Evolutionary conservation across 2,797 vertebrate species (phyloP).

Genomic region (Crocidura indochinensis): DNA sequence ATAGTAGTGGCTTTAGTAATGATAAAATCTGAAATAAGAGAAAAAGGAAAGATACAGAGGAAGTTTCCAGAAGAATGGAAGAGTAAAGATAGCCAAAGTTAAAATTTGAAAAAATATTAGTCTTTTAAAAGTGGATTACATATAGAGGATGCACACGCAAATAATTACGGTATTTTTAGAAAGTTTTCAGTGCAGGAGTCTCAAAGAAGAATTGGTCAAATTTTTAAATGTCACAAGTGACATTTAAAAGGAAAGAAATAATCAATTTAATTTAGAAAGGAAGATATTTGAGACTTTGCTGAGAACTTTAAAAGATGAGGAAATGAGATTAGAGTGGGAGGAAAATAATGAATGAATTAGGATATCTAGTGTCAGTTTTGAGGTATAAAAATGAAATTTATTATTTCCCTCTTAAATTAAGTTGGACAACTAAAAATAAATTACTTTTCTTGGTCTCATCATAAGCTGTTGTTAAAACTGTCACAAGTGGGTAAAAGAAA

Average conservation of each 20-base stretch:
- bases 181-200: conserved; percentile 19
- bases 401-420: not conserved
- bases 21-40: not conserved
- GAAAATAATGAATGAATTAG: not conserved
- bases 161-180: conserved; percentile 24
- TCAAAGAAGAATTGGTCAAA: conserved; percentile 30
- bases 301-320: not conserved
- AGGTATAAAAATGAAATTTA: too few species aligned
- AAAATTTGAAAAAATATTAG: not conserved
- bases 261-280: conserved; percentile 17
- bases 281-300: conserved; percentile 21
- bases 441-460: not conserved
- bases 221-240: not conserved
- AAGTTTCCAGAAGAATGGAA: not conserved
- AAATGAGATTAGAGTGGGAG: not conserved
- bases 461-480: too few species aligned
- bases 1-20: not conserved
- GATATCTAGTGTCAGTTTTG: not conserved
- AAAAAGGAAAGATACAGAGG: not conserved
- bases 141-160: not conserved
- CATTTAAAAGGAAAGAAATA: conserved; percentile 36
- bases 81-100: conserved; percentile 1
- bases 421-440: not conserved
- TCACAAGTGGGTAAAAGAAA: too few species aligned
- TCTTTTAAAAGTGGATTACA: not conserved